Evolutionary conservation across 2,888 invertebrate genomes (phyloP), one percentile per base, ranked within the genome.

Genomic region (Sesamia inferens): DNA sequence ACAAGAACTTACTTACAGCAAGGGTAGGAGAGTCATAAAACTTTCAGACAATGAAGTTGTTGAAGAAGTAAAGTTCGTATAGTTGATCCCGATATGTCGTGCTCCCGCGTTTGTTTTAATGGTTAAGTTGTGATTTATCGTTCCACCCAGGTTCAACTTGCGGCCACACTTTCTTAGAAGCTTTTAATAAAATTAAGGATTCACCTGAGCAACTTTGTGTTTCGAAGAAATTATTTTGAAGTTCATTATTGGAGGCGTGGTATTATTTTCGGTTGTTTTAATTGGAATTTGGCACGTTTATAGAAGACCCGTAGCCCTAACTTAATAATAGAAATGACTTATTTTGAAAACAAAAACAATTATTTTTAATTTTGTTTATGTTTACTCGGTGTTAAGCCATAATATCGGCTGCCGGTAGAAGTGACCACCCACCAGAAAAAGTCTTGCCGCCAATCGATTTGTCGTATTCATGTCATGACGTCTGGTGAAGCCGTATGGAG

Each of bases 51-150:
- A 91, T 92, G 92, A 93, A 94, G 88, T 93, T 90, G 81, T 76
- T 88, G 88, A 92, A 90, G 91, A 90, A 92, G 88, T 90, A 81
- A 90, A 93, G 90, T 92, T 91, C 81, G 88, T 88, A 90, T 92
- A 93, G 92, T 93, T 92, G 93, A 93, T 92, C 92, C 90, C 89
- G 89, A 93, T 91, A 92, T 94, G 93, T 93, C 93, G 90, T 88
- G 87, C 91, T 80, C 90, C 85, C 89, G 84, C 89, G 89, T 92
- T 91, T 88, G 92, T 90, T 91, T 92, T 93, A 93, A 94, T 93
- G 90, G 93, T 85, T 87, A 93, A 94, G 94, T 95, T 95, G 92
- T 94, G 93, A 94, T 94, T 94, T 94, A 95, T 93, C 90, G 87
- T 88, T 85, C 81, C 81, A 77, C 85, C 87, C 91, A 85, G 76